A percentile compares a stretch with the other conserved stretches of the same genome.
These are phyloP conservation scores for Phenganax subtilis DNA, from an alignment of 92 coral and sea anemone genomes.

Conservation along the genomic window DNA sequence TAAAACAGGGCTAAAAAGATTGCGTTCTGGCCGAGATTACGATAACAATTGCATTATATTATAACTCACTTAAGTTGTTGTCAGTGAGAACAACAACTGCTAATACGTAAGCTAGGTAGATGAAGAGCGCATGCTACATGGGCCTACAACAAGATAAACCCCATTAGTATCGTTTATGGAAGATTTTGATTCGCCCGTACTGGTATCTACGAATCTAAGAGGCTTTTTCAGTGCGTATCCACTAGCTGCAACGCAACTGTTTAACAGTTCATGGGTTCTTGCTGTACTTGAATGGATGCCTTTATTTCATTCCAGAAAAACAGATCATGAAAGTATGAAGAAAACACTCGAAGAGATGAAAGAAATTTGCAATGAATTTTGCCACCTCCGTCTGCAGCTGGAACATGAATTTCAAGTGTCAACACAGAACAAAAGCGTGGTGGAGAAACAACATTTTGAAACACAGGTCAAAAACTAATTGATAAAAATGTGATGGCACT, in stretches of 20 bases:
- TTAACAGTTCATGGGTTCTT: neutral
- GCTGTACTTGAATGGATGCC: neutral
- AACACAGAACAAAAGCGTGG: neutral
- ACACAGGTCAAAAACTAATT: slow-evolving; percentile 14
- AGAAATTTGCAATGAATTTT: neutral
- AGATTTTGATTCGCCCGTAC: neutral
- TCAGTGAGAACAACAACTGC: neutral
- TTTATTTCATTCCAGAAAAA: neutral
- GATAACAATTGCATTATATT: no score
- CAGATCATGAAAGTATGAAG: neutral
- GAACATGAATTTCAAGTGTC: slow-evolving; percentile 6
- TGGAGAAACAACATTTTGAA: slow-evolving; percentile 9
- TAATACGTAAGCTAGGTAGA: neutral
- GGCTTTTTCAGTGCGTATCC: neutral
- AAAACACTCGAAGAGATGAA: neutral
- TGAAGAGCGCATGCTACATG: neutral
- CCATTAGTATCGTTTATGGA: neutral
- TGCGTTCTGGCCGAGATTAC: no score
- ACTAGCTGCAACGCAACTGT: neutral
- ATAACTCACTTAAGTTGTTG: no score
- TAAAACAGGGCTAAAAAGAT: no score
- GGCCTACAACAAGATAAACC: neutral
- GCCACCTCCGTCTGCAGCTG: slow-evolving; percentile 17
- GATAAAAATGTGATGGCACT: neutral
- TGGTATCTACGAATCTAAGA: neutral